Percentiles rank a stretch among this genome's conserved stretches.
Conservation (phyloP, 2,888 invertebrate genomes). For the Patella ulyssiponensis region DNA sequence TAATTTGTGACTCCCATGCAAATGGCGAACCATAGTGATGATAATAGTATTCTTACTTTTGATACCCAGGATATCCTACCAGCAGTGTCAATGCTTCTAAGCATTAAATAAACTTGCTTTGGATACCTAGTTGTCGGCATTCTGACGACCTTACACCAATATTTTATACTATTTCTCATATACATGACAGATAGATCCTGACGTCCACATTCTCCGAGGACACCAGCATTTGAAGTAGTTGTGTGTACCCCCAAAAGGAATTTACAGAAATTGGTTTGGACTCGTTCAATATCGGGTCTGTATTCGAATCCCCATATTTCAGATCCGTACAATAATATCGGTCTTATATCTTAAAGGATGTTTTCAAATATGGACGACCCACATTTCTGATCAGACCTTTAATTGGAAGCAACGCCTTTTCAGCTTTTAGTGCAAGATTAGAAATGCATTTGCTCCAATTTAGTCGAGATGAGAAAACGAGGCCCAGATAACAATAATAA, state of each 20-base stretch:
- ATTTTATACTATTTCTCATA: neutral
- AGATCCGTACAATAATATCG: slow-evolving; percentile 1
- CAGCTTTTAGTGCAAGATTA: too few relatives aligned
- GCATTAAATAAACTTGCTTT: neutral
- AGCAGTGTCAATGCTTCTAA: neutral
- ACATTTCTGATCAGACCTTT: too few relatives aligned
- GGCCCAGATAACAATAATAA: too few relatives aligned
- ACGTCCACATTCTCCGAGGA: slow-evolving; percentile 13
- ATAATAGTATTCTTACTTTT: neutral
- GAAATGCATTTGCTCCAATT: too few relatives aligned
- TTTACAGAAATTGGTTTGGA: neutral
- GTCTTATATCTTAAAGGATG: too few relatives aligned
- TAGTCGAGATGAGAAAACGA: too few relatives aligned
- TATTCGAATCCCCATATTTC: neutral
- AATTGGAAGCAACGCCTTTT: too few relatives aligned
- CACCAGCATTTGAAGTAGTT: neutral
- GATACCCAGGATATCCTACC: neutral
- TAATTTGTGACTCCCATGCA: neutral
- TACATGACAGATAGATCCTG: neutral
- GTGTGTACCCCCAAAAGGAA: neutral
- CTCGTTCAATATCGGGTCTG: neutral
- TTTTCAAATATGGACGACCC: too few relatives aligned
- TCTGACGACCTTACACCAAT: neutral
- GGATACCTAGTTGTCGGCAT: neutral
- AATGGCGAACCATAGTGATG: neutral